Conservation (phyloP, 1,140 invertebrate genomes). For the Zaprionus ghesquierei region DNA sequence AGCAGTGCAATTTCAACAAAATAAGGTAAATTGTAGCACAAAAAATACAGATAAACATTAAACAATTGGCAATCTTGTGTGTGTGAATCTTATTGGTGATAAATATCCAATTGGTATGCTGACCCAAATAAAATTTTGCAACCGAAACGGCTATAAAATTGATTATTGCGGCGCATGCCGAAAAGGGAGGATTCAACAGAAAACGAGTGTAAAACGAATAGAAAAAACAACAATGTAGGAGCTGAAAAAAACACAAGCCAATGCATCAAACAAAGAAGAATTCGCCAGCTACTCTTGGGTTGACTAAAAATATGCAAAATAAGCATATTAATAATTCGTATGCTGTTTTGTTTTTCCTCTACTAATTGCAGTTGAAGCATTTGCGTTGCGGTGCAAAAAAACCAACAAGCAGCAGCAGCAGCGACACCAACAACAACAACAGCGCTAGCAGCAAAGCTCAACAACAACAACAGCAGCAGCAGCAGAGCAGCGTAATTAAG, state of each 20-base stretch:
- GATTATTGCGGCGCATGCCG: slow-evolving; percentile 78
- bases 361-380: slow-evolving; percentile 60
- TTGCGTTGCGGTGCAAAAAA: slow-evolving; percentile 59
- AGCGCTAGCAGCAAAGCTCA: slow-evolving; percentile 14
- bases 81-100: neutral
- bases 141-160: slow-evolving; percentile 37
- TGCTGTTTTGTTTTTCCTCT: slow-evolving; percentile 6
- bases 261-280: slow-evolving; percentile 63
- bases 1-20: slow-evolving; percentile 75
- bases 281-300: slow-evolving; percentile 18
- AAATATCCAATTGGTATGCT: slow-evolving; percentile 4
- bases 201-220: slow-evolving; percentile 34
- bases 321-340: slow-evolving; percentile 19
- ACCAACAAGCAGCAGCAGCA: slow-evolving; percentile 18
- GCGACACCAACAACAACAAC: slow-evolving; percentile 17
- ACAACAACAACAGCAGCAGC: slow-evolving; percentile 18
- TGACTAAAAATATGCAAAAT: slow-evolving; percentile 28
- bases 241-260: slow-evolving; percentile 41
- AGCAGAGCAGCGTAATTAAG: slow-evolving; percentile 32
- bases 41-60: slow-evolving; percentile 45
- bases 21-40: slow-evolving; percentile 71
- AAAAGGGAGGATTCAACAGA: slow-evolving; percentile 72
- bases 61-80: slow-evolving; percentile 51
- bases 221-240: slow-evolving; percentile 48
- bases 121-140: neutral